Percentiles rank a stretch among this genome's conserved stretches.
Evolutionary conservation across 2,888 invertebrate genomes (phyloP).

Genomic region (Leptopilina myrica): DNA sequence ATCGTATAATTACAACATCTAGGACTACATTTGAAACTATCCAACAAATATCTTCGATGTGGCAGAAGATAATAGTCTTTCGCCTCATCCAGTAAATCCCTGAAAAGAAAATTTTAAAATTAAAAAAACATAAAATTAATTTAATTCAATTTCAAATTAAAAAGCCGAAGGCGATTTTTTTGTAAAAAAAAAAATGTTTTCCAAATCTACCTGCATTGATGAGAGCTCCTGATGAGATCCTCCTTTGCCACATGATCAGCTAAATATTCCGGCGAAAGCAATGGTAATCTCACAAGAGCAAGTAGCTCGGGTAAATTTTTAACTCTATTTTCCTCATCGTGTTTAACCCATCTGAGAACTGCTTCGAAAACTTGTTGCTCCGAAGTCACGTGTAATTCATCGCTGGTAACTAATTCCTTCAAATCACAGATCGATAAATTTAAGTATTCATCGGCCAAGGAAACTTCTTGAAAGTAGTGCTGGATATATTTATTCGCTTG

Average conservation of each 20-base stretch:
- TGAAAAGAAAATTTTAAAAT: slow-evolving; percentile 62
- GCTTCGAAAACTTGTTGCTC: slow-evolving; percentile 93
- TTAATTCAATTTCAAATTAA: no score
- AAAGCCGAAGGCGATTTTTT: no score
- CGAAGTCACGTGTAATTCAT: slow-evolving; percentile 85
- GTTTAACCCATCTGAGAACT: slow-evolving; percentile 88
- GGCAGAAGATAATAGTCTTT: slow-evolving; percentile 93
- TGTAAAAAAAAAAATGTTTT: no score
- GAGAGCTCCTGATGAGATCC: slow-evolving; percentile 85
- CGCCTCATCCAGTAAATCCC: slow-evolving; percentile 91
- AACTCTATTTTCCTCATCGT: slow-evolving; percentile 80
- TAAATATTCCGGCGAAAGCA: slow-evolving; percentile 88
- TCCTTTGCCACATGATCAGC: slow-evolving; percentile 89
- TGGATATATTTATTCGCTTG: slow-evolving; percentile 89
- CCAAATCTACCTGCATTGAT: slow-evolving; percentile 83
- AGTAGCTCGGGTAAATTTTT: slow-evolving; percentile 84
- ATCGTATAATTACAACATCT: slow-evolving; percentile 85
- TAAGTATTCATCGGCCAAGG: slow-evolving; percentile 87
- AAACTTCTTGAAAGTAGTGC: slow-evolving; percentile 87
- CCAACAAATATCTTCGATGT: slow-evolving; percentile 86
- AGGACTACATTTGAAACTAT: slow-evolving; percentile 86
- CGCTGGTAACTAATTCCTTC: slow-evolving; percentile 83
- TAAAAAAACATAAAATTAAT: no score
- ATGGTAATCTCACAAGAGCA: slow-evolving; percentile 86
- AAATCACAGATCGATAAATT: slow-evolving; percentile 81